Base-by-base conservation (phyloP, 2,888 invertebrate species). In the Endomychus coccineus region DNA sequence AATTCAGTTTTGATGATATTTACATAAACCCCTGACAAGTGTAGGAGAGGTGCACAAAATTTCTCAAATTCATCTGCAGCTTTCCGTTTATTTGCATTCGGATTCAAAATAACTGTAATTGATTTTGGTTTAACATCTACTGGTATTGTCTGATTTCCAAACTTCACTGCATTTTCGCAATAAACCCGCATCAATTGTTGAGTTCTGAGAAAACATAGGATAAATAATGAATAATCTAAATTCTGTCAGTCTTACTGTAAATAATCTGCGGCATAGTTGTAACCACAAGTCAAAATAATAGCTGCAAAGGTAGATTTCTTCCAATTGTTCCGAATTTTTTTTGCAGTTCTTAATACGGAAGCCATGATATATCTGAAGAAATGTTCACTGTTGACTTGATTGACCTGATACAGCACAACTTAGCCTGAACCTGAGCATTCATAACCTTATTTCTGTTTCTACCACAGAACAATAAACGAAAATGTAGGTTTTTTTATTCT, bases 1-100 rank as follows among this genome's bases (percentile, higher is more conserved):
- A 83, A 79, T 54, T 89, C 83, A 0, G 94, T 94, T 64, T 85
- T 79, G 13, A 89, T 62, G 16, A 83, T 62, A 37, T 79, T 78
- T 1, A 84, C 77, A 47, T 80, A 78, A 50, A 88, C 74, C 14
- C 96, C 96, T 35, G 94, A 90, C 39, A 95, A 70, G 66, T 95
- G 83, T n/a, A 96, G 67, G 9, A 96, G 69, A 1, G 96, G 96
- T 40, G 89, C 91, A 55, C 90, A 92, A 62, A 90, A 95, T 56
- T 87, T 87, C 58, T 90, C 87, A 69, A 85, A 95, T 51, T 80
- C 71, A 27, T 71, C 67, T 38, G 72, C 68, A 0, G 77, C 74
- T 45, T 71, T 75, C 70, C 87, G 78, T 59, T 82, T 83, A 52
- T 86, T 86, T 0, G 94, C 88, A 13, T 83, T 86, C 12, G 95